Conservation (phyloP, 2,888 invertebrate species). For the Schizotus pectinicornis region DNA sequence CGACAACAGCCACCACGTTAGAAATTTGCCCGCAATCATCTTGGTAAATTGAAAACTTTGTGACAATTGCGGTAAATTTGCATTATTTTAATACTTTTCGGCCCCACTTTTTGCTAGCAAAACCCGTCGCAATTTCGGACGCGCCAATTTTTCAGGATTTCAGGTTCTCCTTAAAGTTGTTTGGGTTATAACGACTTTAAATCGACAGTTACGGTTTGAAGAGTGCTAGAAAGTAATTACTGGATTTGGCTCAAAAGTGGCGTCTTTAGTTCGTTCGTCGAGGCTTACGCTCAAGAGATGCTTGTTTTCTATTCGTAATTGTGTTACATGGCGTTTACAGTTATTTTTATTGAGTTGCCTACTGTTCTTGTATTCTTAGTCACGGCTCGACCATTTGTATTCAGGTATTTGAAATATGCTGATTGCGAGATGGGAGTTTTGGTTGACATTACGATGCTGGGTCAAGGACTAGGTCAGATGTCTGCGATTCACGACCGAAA, state of each 20-base stretch:
- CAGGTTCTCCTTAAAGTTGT: no score
- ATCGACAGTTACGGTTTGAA: no score
- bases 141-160: no score
- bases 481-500: neutral
- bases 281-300: neutral
- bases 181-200: no score
- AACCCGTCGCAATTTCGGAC: no score
- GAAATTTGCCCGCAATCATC: neutral
- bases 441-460: neutral
- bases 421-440: neutral
- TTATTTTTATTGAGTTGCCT: slow-evolving; percentile 5
- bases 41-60: neutral
- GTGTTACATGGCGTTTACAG: neutral
- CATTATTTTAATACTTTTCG: neutral
- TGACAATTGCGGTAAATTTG: slow-evolving; percentile 3
- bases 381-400: neutral
- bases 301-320: neutral
- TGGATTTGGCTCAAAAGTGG: neutral
- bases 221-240: no score
- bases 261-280: neutral
- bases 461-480: slow-evolving; percentile 14
- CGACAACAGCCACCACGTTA: neutral
- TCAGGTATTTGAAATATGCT: slow-evolving; percentile 4
- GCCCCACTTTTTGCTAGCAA: no score
- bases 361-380: neutral